Base-by-base conservation (phyloP, 2,797 vertebrate genomes). In the Meriones psammophilus region DNA sequence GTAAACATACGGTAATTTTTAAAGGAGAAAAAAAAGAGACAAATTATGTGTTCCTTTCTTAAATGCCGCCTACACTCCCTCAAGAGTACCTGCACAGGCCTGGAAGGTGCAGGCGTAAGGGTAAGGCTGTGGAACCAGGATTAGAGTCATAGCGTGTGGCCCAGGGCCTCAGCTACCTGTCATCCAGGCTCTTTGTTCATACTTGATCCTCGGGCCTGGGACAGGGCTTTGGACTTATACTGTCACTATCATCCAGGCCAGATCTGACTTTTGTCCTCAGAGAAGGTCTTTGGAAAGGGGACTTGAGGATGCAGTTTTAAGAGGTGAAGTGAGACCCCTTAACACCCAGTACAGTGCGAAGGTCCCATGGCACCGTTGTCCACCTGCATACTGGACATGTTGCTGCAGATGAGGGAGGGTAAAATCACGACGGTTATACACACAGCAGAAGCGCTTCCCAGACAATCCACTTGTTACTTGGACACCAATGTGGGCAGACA, bases 381-480 rank as follows among this genome's bases (percentile, higher is more conserved):
- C 91, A 92, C 54, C 69, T 46, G 71, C 39, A 66, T 54, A 8
- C 28, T 69, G 73, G 93, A 66, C 1, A 8, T 78, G 87, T 54
- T 18, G 7, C 88, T 46, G 42, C 79, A 96, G 93, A 12, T 73
- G 74, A 95, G 81, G 71, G 84, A 96, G 89, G 80, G 69, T 71
- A 92, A 97, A 97, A 92, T 93, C 42, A 92, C 68, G 78, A 68
- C 88, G 83, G 95, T 88, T 81, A 90, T 4, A 87, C 68, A 92
- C 62, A 83, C 1, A 50, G 89, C 66, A 91, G 88, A 95, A 95
- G 36, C 36, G 42, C 5, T 28, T 0, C 3, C 73, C 20, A 94
- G 92, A 95, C 91, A 89, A 96, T 76, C 69, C 36, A 83, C 81
- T 71, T 90, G 80, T 54, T 94, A 68, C 92, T 81, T 88, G 62